phyloP scores from a whole-genome alignment of 35 echinoderm and acorn worm genomes.

The Ophiothrix spiculata region DNA sequence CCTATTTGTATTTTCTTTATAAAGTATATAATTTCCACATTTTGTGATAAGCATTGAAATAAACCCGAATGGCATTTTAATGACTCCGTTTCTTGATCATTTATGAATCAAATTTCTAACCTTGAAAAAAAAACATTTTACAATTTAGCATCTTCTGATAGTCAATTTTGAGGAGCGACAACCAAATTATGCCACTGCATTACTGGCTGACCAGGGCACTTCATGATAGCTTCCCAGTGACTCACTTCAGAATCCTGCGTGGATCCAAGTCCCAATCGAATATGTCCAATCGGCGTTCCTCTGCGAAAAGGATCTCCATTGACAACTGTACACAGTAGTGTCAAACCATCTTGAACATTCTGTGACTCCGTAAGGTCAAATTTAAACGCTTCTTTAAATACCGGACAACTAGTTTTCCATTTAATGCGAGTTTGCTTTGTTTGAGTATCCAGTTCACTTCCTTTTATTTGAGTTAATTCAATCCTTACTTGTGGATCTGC shows the following conservation, averaged over 20 bases:
- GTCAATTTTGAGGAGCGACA: not conserved
- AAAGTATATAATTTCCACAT: too few species aligned
- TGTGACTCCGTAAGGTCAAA: constrained; percentile 58
- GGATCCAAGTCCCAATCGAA: constrained; percentile 52
- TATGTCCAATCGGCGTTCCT: constrained; percentile 32
- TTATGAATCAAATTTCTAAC: too few species aligned
- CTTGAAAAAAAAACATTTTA: too few species aligned
- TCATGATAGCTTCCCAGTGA: constrained; percentile 66
- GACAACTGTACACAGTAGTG: constrained; percentile 49
- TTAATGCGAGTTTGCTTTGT: not conserved
- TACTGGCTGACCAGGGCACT: constrained; percentile 38
- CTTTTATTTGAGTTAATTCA: constrained; percentile 35
- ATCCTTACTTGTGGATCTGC: constrained; percentile 35
- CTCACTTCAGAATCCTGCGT: constrained; percentile 40
- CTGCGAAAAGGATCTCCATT: constrained; percentile 28
- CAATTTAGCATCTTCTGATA: too few species aligned
- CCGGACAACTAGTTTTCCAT: constrained; percentile 28
- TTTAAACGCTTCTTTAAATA: constrained; percentile 74
- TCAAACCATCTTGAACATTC: constrained; percentile 65
- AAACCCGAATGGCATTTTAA: too few species aligned
- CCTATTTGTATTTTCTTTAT: too few species aligned
- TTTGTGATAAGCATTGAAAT: too few species aligned
- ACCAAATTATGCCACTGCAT: constrained; percentile 42
- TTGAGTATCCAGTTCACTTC: not conserved
- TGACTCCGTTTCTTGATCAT: too few species aligned